Evolutionary conservation across 2,888 invertebrate species (phyloP), one percentile per base, ranked within the genome.

Genomic region (Metopia argyrocephala): DNA sequence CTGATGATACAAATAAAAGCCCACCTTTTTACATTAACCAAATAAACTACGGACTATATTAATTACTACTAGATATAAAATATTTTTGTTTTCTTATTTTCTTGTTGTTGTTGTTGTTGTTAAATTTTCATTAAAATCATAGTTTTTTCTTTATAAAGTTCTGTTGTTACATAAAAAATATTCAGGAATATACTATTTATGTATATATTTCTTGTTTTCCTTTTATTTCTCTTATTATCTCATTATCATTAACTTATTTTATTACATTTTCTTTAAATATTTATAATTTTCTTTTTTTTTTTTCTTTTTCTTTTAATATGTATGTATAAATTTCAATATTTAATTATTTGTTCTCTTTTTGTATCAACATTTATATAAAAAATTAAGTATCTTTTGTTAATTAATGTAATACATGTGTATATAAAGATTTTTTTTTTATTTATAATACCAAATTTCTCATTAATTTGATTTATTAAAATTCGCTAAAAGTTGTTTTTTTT

Each of bases 401-500:
- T 31, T 59, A 28, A 65, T 59, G 59, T 25, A 45, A 50, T 50
- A 21, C 27, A 46, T 68, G 45, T 20, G 20, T 27, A 27, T 64
- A 21, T 57, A 45, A 50, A 62, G 23, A 38, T 4, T 38, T 54
- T 62, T 66, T 48, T 18, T 71, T n/a, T n/a, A n/a, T n/a, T n/a
- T n/a, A n/a, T 50, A 54, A 46, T 68, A 54, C 46, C 52, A 68
- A n/a, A 68, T 68, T 61, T 38, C 15, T 31, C 2, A 1, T 38
- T 75, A n/a, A n/a, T 38, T 48, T 23, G 45, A 48, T 69, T 69
- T 48, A 64, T 64, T 70, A 76, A 76, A 76, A 73, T 78, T 78
- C 21, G 59, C 73, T 62, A 68, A 54, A 65, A 21, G 50, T 2
- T 46, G 38, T 68, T 52, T 48, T 28, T 54, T 31, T 28, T 78